Evolutionary conservation across 2,888 invertebrate species (phyloP).

Genomic region (Eristalis pertinax): DNA sequence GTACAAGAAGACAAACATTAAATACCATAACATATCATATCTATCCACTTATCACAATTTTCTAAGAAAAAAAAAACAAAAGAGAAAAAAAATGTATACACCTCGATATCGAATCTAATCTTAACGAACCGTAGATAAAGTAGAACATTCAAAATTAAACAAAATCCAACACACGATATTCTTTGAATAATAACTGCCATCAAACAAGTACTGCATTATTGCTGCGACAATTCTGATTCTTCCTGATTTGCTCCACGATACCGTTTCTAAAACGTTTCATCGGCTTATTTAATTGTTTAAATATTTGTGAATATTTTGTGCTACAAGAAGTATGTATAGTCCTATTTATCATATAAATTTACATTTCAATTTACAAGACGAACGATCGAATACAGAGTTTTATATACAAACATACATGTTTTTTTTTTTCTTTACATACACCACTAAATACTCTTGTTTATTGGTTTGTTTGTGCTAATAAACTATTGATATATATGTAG

Average conservation of each 20-base stretch:
- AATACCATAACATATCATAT: slow-evolving; percentile 23
- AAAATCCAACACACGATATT: slow-evolving; percentile 2
- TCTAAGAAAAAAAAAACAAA: background rate
- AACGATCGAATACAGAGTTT: slow-evolving; percentile 4
- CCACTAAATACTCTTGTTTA: background rate
- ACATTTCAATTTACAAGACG: slow-evolving; percentile 38
- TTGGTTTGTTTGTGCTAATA: background rate
- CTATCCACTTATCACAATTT: slow-evolving; percentile 40
- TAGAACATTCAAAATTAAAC: background rate
- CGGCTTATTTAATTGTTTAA: background rate
- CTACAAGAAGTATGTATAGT: slow-evolving; percentile 2
- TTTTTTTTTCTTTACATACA: background rate
- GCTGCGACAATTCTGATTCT: background rate
- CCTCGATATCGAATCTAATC: background rate
- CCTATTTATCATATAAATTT: background rate
- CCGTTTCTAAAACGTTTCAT: slow-evolving; percentile 5
- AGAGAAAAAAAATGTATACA: no score
- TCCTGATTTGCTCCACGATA: background rate
- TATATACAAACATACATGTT: slow-evolving; percentile 45
- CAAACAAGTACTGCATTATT: background rate
- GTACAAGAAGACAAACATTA: slow-evolving; percentile 13
- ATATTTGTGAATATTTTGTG: slow-evolving; percentile 31
- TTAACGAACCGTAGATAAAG: background rate
- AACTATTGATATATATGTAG: background rate
- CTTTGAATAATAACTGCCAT: background rate